These are phyloP conservation scores for Eugnorisma glareosa DNA, from an alignment of 2,888 invertebrate species.

Conservation along the genomic window DNA sequence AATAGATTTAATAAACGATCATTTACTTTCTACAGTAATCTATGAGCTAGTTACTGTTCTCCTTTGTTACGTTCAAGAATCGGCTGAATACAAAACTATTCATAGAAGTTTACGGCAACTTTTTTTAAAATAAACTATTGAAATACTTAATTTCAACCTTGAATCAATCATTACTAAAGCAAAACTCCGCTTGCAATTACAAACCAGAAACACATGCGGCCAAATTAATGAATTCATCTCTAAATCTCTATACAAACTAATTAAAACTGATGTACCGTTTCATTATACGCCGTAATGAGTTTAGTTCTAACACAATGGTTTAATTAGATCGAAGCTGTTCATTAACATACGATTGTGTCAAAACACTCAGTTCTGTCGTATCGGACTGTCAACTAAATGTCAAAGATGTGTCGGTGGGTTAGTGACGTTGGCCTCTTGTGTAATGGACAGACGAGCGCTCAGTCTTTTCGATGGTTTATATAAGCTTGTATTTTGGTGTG, in stretches of 20 bases:
- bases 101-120: neutral
- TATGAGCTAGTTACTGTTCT: neutral
- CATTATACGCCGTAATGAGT: constrained; percentile 80
- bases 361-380: constrained; percentile 79
- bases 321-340: constrained; percentile 83
- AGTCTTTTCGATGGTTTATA: constrained; percentile 36
- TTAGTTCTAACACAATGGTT: constrained; percentile 82
- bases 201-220: constrained; percentile 44
- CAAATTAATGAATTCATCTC: constrained; percentile 56
- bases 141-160: constrained; percentile 31
- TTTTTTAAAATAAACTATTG: constrained; percentile 7
- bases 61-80: neutral
- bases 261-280: constrained; percentile 68
- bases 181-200: constrained; percentile 42
- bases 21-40: neutral
- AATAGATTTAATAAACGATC: neutral
- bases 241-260: constrained; percentile 57
- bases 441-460: constrained; percentile 71
- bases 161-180: constrained; percentile 32
- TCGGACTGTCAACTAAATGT: constrained; percentile 84
- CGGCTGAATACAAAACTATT: neutral
- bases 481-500: neutral
- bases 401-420: constrained; percentile 79
- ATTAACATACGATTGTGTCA: constrained; percentile 86
- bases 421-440: constrained; percentile 70